phyloP scores from a whole-genome alignment of 2,888 invertebrate species.

The Dolomedes plantarius region DNA sequence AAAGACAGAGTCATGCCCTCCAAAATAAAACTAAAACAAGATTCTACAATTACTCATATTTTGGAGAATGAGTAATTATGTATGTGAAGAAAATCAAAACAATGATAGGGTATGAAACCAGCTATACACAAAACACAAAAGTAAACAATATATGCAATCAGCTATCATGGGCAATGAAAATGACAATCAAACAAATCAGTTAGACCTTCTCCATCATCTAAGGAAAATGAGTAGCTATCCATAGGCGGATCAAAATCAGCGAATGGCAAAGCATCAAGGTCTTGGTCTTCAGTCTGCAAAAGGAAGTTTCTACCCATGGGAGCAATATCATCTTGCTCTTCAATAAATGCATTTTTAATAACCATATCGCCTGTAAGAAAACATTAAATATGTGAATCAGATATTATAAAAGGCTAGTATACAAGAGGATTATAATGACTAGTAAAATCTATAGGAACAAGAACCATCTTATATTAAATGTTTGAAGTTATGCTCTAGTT shows the following conservation, averaged over 20 bases:
- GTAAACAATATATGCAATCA: neutral
- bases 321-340: constrained; percentile 86
- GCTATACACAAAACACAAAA: neutral
- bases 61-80: too few relatives aligned
- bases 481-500: too few relatives aligned
- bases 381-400: neutral
- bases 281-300: constrained; percentile 85
- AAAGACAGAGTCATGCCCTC: too few relatives aligned
- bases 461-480: too few relatives aligned
- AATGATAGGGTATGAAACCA: too few relatives aligned
- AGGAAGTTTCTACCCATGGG: constrained; percentile 83
- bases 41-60: too few relatives aligned
- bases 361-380: constrained; percentile 72
- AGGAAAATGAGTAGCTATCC: constrained; percentile 77
- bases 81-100: too few relatives aligned
- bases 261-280: constrained; percentile 81
- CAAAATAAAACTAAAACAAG: too few relatives aligned
- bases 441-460: too few relatives aligned
- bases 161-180: constrained; percentile 26
- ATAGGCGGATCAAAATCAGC: constrained; percentile 84
- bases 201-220: constrained; percentile 77
- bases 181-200: constrained; percentile 76
- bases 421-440: neutral
- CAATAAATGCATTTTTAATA: constrained; percentile 82
- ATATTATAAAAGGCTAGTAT: neutral